Evolutionary conservation across 1,140 invertebrate genomes (phyloP).

Genomic region (Drosophila equinoxialis): DNA sequence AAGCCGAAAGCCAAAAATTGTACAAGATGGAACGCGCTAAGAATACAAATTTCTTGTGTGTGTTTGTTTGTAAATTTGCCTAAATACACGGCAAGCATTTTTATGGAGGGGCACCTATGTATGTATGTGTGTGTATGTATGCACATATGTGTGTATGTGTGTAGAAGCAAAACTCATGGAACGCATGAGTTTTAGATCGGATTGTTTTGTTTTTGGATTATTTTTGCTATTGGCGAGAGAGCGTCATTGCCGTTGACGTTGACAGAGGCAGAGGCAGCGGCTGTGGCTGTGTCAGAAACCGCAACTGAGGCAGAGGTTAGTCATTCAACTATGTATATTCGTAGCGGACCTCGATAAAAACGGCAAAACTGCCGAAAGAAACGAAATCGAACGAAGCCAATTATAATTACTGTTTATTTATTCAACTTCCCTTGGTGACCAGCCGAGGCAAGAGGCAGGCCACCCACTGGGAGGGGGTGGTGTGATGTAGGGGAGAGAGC

Average conservation of each 20-base stretch:
- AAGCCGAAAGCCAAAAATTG: not conserved
- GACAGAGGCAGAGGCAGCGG: not conserved
- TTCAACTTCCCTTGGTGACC: conserved; percentile 22
- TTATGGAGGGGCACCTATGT: conserved; percentile 2
- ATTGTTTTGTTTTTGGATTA: conserved; percentile 10
- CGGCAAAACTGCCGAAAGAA: conserved; percentile 41
- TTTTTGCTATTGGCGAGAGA: not conserved
- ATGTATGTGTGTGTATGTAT: no score
- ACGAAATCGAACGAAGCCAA: conserved; percentile 59
- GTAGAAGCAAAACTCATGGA: not conserved
- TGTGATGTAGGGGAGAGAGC: not conserved
- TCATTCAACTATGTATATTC: conserved; percentile 2
- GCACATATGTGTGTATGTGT: no score
- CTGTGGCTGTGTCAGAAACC: conserved; percentile 23
- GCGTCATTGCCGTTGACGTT: conserved; percentile 5
- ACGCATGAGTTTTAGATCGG: conserved; percentile 2
- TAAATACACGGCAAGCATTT: not conserved
- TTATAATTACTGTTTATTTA: conserved; percentile 73
- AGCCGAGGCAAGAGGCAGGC: no score
- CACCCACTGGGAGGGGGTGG: no score
- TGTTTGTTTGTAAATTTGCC: not conserved
- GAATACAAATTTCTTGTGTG: not conserved
- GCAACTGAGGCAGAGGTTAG: not conserved
- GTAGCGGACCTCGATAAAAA: conserved; percentile 35
- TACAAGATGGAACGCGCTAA: not conserved